These are phyloP conservation scores for Tenthredo livida DNA, from an alignment of 2,888 invertebrate genomes.

Conservation along the genomic window DNA sequence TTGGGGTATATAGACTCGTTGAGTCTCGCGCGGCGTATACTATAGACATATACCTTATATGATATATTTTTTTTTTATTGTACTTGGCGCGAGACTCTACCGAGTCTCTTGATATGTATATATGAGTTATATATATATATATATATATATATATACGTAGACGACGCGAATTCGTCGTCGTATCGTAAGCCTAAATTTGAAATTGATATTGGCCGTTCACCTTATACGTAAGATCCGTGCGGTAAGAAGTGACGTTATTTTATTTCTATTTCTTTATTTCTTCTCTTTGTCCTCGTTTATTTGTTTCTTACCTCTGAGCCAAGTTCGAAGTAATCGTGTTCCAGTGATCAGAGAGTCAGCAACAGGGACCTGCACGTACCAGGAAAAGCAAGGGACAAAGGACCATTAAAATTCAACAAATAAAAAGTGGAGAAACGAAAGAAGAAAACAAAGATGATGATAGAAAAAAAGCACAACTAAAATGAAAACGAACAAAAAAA, in stretches of 20 bases:
- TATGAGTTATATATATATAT: no score
- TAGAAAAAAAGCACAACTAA: background rate
- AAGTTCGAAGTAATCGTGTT: constrained; percentile 32
- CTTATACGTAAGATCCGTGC: constrained; percentile 33
- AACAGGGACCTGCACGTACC: constrained; percentile 22
- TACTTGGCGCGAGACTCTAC: no score
- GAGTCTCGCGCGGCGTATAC: no score
- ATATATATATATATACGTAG: background rate
- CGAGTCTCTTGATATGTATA: no score
- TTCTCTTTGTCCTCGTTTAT: background rate
- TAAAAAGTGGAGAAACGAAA: background rate
- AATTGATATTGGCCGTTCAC: constrained; percentile 36
- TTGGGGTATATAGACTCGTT: no score
- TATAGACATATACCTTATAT: no score
- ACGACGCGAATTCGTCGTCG: background rate
- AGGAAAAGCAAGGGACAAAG: constrained; percentile 46
- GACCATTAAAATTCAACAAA: constrained; percentile 41
- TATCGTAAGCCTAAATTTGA: background rate
- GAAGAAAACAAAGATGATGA: background rate
- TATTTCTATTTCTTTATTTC: background rate
- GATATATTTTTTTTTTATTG: no score
- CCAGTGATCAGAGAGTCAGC: constrained; percentile 32
- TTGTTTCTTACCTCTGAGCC: constrained; percentile 24
- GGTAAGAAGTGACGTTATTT: constrained; percentile 21
- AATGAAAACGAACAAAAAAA: background rate